Evolutionary conservation across 2,797 vertebrate species (phyloP).

Genomic region (Thamnophis elegans): DNA sequence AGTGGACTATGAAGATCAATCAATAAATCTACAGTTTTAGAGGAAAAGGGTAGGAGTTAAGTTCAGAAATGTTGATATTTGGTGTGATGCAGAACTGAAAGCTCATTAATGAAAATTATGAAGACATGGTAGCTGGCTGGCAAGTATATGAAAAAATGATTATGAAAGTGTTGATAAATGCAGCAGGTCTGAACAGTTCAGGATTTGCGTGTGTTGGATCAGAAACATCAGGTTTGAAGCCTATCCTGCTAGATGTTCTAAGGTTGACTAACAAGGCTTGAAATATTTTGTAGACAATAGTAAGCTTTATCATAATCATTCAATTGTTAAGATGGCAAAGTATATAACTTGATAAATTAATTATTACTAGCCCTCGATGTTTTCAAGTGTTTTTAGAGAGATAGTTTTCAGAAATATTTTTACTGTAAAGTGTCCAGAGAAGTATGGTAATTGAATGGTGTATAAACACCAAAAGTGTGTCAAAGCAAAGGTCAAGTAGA

Average conservation of each 20-base stretch:
- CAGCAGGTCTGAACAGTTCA: constrained; percentile 71
- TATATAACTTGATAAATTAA: neutral
- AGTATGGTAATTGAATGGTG: neutral
- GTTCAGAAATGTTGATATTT: constrained; percentile 33
- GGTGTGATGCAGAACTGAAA: constrained; percentile 40
- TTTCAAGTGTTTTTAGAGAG: neutral
- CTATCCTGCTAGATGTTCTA: constrained; percentile 66
- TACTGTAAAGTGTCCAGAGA: neutral
- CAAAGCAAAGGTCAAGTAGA: neutral
- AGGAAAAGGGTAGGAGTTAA: constrained; percentile 7
- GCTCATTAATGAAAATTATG: constrained; percentile 59
- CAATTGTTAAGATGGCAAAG: neutral
- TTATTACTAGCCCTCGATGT: neutral
- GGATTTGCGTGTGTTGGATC: constrained; percentile 64
- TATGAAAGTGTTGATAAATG: constrained; percentile 66
- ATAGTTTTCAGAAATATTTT: neutral
- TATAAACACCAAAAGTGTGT: neutral
- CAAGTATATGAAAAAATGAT: constrained; percentile 20
- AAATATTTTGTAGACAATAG: constrained; percentile 65
- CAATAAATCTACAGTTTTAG: neutral
- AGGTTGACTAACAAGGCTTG: constrained; percentile 68
- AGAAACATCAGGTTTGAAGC: constrained; percentile 57
- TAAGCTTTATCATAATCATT: neutral
- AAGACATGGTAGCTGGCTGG: constrained; percentile 45
- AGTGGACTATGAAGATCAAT: neutral